Conservation (phyloP, 2,113 vertebrate species). For the Cheirogaleus medius region DNA sequence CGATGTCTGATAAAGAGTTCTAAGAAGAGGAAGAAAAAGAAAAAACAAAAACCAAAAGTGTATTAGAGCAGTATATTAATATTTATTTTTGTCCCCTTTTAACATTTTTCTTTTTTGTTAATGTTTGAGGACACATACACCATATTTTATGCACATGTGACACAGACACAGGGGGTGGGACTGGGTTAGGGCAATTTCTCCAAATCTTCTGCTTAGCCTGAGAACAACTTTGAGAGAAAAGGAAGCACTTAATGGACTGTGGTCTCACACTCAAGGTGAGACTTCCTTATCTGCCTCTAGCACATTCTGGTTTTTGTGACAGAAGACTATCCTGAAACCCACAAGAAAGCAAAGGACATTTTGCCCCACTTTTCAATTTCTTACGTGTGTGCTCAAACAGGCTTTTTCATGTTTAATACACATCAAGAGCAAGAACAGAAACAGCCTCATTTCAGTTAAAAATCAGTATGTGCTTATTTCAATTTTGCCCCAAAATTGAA, state of each 20-base stretch:
- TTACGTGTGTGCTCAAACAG: background rate
- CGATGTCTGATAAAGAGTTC: too few relatives aligned
- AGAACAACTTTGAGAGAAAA: background rate
- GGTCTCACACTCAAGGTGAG: background rate
- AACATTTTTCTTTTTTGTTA: background rate
- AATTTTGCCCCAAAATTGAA: background rate
- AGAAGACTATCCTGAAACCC: background rate
- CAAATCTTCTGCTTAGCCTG: background rate
- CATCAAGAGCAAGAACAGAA: background rate
- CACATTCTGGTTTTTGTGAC: background rate
- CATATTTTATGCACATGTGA: fast-evolving
- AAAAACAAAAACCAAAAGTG: too few relatives aligned
- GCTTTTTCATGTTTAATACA: background rate
- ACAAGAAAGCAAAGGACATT: background rate
- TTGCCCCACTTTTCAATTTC: background rate
- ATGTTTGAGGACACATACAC: background rate
- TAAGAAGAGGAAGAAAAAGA: too few relatives aligned
- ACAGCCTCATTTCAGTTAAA: background rate
- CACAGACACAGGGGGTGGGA: background rate
- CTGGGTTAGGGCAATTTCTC: background rate
- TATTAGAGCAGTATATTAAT: too few relatives aligned
- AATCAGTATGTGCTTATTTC: background rate
- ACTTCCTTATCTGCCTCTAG: background rate
- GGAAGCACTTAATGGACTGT: background rate
- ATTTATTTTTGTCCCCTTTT: too few relatives aligned